These are phyloP conservation scores for Lepidurus packardi DNA, from an alignment of 1,140 invertebrate species.

Conservation along the genomic window DNA sequence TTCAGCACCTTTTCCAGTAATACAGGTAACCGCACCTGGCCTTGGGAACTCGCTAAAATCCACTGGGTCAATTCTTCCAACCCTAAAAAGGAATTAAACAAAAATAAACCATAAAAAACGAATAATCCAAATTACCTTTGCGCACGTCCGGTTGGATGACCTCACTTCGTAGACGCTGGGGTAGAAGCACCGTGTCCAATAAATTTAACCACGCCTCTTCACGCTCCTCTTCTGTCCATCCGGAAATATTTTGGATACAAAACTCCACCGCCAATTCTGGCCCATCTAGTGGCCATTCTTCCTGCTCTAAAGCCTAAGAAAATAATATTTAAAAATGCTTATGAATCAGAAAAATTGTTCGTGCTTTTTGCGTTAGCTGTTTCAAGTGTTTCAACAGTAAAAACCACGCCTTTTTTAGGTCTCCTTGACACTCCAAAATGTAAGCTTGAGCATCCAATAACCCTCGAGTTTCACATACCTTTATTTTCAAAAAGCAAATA, in stretches of 20 bases:
- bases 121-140: conserved; percentile 1
- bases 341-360: conserved; percentile 2
- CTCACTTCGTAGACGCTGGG: conserved; percentile 40
- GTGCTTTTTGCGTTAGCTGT: conserved; percentile 35
- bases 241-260: conserved; percentile 50
- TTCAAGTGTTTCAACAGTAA: conserved; percentile 40
- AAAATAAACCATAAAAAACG: conserved; percentile 24
- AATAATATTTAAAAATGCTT: conserved; percentile 29
- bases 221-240: conserved; percentile 47
- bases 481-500: neutral
- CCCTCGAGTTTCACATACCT: conserved; percentile 9
- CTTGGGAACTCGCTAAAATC: conserved; percentile 55
- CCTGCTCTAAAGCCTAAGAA: conserved; percentile 40
- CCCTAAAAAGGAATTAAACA: conserved; percentile 34
- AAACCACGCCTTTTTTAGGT: conserved; percentile 50
- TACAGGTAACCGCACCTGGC: conserved; percentile 53
- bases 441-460: conserved; percentile 1
- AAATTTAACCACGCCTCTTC: conserved; percentile 53
- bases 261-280: conserved; percentile 46
- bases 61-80: conserved; percentile 49
- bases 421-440: conserved; percentile 50
- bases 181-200: conserved; percentile 49
- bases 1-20: conserved; percentile 51
- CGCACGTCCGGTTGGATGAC: neutral
- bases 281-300: conserved; percentile 33